These are phyloP conservation scores for Rotaria socialis DNA, from an alignment of 2,888 invertebrate species.

Conservation along the genomic window DNA sequence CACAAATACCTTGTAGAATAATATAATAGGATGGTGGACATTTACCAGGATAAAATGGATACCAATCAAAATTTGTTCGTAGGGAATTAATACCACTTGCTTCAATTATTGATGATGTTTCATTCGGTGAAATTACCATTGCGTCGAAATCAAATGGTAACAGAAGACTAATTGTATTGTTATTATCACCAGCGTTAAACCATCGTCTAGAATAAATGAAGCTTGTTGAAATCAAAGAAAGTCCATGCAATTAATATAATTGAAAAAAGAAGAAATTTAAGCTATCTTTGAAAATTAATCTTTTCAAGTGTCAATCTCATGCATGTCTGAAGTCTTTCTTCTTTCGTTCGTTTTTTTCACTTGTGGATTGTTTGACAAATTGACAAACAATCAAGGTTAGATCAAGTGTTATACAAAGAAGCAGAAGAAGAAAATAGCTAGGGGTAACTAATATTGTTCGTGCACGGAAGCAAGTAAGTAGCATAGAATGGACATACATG, in stretches of 20 bases:
- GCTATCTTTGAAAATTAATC: neutral
- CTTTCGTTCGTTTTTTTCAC: neutral
- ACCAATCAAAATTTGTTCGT: neutral
- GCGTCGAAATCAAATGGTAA: neutral
- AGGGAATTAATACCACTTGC: neutral
- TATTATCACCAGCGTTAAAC: neutral
- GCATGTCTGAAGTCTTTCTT: neutral
- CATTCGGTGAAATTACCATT: neutral
- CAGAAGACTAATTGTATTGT: neutral
- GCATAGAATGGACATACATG: neutral
- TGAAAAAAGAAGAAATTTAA: neutral
- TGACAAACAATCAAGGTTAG: neutral
- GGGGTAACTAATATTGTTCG: neutral
- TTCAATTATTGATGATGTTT: neutral
- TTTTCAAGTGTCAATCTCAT: neutral
- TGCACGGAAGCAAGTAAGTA: neutral
- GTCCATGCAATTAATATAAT: neutral
- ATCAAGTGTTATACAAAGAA: neutral
- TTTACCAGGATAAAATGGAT: neutral
- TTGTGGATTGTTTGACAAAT: neutral
- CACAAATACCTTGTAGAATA: constrained; percentile 12
- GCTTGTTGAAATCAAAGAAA: neutral
- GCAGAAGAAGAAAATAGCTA: neutral
- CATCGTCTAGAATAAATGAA: neutral
- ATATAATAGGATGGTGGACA: neutral